A percentile compares a stretch with the other conserved stretches of the same genome.
These are phyloP conservation scores for Mythimna impura DNA, from an alignment of 2,888 invertebrate genomes.

Conservation along the genomic window DNA sequence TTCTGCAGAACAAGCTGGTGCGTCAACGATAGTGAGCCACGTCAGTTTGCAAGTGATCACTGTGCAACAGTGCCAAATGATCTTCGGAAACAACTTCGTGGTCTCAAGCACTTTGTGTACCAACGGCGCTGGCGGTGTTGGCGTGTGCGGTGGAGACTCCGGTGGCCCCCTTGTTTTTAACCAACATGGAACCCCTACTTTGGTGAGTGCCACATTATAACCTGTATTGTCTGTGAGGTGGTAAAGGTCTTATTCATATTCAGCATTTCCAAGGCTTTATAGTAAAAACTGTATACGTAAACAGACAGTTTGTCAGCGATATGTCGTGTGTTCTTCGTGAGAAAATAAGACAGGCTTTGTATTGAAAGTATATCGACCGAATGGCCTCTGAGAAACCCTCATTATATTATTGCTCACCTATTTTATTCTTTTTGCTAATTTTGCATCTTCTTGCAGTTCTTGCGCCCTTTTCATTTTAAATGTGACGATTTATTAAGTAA, in stretches of 20 bases:
- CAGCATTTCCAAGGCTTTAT: too few species aligned
- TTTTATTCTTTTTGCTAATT: not conserved
- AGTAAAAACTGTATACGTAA: too few species aligned
- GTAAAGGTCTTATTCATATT: too few species aligned
- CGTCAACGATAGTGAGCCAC: conserved; percentile 70
- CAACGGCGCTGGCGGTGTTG: conserved; percentile 73
- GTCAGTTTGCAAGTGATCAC: conserved; percentile 74
- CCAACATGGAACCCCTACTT: conserved; percentile 61
- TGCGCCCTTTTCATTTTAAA: not conserved
- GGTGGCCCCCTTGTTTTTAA: conserved; percentile 74
- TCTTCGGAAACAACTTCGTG: conserved; percentile 65
- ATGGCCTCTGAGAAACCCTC: not conserved
- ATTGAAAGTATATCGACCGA: not conserved
- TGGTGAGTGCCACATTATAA: conserved; percentile 66
- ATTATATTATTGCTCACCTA: not conserved
- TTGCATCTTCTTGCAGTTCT: not conserved
- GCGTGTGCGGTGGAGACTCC: conserved; percentile 78
- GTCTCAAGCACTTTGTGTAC: conserved; percentile 74
- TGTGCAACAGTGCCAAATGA: conserved; percentile 65
- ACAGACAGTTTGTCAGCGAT: not conserved
- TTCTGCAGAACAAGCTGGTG: conserved; percentile 68
- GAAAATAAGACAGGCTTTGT: not conserved
- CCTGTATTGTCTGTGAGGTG: too few species aligned
- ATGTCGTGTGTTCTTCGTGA: not conserved
- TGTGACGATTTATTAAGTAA: not conserved